Percentiles rank a stretch among this genome's conserved stretches.
Conservation (phyloP, 2,113 vertebrate genomes). For the Quiscalus mexicanus region DNA sequence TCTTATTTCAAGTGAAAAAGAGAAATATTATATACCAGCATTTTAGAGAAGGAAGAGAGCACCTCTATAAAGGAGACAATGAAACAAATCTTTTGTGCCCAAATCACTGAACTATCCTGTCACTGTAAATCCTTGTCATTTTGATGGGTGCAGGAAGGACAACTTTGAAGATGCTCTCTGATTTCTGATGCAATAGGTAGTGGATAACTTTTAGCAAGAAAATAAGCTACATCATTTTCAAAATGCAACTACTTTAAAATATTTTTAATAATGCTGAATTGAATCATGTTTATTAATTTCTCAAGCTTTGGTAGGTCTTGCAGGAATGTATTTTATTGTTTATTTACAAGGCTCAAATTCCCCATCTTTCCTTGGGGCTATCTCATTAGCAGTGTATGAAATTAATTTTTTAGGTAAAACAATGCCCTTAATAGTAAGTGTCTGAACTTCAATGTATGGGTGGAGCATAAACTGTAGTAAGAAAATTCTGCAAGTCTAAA, state of each 20-base stretch:
- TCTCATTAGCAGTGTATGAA: background rate
- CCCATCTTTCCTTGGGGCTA: background rate
- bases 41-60: background rate
- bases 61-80: background rate
- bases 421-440: background rate
- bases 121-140: slow-evolving; percentile 8
- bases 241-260: background rate
- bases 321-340: background rate
- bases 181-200: background rate
- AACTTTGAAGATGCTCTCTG: background rate
- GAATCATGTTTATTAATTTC: background rate
- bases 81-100: background rate
- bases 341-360: background rate
- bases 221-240: background rate
- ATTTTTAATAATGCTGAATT: background rate
- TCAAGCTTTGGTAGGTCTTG: background rate
- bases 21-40: background rate
- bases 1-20: background rate
- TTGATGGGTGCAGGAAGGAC: background rate
- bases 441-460: background rate
- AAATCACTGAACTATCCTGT: background rate
- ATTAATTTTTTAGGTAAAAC: background rate
- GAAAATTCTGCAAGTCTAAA: background rate
- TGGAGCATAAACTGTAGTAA: background rate
- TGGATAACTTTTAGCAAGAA: background rate